A percentile compares a stretch with the other conserved stretches of the same genome.
phyloP scores from a whole-genome alignment of 1,140 invertebrate species.

The Proctacanthus coquilletti region DNA sequence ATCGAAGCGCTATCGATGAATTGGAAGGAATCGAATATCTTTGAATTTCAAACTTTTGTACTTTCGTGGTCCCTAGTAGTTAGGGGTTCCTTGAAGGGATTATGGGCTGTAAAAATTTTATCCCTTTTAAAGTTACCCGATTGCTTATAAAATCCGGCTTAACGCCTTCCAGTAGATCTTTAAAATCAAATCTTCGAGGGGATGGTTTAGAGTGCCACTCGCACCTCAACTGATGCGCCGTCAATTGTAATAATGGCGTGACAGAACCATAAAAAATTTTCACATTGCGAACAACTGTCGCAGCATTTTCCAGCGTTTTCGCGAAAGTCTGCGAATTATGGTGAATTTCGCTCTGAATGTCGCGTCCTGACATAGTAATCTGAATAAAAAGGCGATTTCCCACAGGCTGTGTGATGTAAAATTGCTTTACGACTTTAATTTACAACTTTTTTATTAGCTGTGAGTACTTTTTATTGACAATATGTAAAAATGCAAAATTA shows the following conservation, averaged over 20 bases:
- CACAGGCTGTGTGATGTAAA: too few relatives aligned
- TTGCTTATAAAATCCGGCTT: neutral
- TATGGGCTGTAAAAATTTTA: too few relatives aligned
- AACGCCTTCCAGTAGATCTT: neutral
- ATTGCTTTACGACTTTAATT: too few relatives aligned
- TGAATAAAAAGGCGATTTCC: neutral
- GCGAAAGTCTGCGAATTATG: neutral
- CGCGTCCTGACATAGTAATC: neutral
- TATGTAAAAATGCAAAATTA: too few relatives aligned
- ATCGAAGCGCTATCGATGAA: too few relatives aligned
- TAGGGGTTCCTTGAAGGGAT: too few relatives aligned
- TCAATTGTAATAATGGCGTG: neutral
- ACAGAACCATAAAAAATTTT: neutral
- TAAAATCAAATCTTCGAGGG: neutral
- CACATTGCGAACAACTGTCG: neutral
- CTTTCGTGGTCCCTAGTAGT: too few relatives aligned
- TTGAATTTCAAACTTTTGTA: too few relatives aligned
- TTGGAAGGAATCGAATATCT: too few relatives aligned
- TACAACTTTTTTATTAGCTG: too few relatives aligned
- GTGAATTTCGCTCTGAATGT: neutral
- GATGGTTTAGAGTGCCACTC: neutral
- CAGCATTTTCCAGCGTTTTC: neutral
- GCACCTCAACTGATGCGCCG: neutral
- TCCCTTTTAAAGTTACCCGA: neutral
- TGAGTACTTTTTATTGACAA: too few relatives aligned